Percentiles rank a stretch among this genome's conserved stretches.
phyloP scores from a whole-genome alignment of 92 coral and sea anemone species.

The Blastomussa wellsi region DNA sequence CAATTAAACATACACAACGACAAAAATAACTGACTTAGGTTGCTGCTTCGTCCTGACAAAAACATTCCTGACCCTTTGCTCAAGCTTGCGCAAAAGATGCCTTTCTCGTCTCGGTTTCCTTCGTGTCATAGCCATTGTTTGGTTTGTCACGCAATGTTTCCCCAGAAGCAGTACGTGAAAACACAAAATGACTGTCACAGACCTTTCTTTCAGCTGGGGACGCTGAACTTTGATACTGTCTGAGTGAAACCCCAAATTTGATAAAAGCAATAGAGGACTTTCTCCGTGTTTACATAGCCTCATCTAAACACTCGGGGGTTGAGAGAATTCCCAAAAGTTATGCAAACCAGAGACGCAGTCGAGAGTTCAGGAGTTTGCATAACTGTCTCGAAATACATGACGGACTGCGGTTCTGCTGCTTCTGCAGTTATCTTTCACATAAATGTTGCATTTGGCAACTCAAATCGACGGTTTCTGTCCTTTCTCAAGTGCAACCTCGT shows the following conservation, averaged over 20 bases:
- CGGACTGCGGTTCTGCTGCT: too few species aligned
- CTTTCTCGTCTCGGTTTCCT: too few species aligned
- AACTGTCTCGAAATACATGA: too few species aligned
- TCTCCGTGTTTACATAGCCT: too few species aligned
- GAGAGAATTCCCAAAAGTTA: too few species aligned
- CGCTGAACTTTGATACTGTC: not conserved
- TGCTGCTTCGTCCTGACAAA: not conserved
- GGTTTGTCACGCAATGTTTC: not conserved
- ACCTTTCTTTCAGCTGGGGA: not conserved
- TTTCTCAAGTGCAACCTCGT: too few species aligned
- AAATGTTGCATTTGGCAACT: not conserved
- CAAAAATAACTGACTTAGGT: not conserved
- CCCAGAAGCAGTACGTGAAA: not conserved
- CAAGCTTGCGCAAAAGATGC: not conserved
- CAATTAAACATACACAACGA: not conserved
- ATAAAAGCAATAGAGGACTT: too few species aligned
- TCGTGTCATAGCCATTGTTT: not conserved
- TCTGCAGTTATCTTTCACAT: not conserved
- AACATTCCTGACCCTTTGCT: not conserved
- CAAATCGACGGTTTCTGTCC: not conserved
- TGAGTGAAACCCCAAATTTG: not conserved
- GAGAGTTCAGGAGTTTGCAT: too few species aligned
- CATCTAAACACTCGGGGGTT: too few species aligned
- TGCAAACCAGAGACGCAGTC: too few species aligned
- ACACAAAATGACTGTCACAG: not conserved